Conservation (phyloP, 2,113 vertebrate species). For the Phocoena phocoena region DNA sequence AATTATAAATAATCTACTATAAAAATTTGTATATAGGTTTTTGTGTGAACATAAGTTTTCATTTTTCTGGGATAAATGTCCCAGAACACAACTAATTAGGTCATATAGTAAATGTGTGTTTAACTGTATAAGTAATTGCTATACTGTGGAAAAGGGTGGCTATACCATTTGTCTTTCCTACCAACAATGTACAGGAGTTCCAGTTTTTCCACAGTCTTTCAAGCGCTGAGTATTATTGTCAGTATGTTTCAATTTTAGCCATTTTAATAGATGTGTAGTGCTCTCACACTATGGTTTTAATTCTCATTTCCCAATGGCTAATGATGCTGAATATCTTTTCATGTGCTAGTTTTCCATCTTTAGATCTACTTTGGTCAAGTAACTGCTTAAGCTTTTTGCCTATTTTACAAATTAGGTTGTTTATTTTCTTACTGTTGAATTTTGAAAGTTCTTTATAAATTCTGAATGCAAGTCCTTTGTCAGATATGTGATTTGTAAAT, state of each 20-base stretch:
- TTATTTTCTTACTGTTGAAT: constrained; percentile 10
- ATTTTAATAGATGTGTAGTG: neutral
- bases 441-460: neutral
- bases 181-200: neutral
- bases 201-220: neutral
- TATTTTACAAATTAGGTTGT: neutral
- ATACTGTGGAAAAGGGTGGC: neutral
- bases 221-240: neutral
- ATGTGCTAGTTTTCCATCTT: neutral
- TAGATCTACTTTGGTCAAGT: neutral
- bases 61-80: neutral
- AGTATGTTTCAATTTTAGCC: neutral
- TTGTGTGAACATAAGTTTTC: neutral
- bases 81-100: neutral
- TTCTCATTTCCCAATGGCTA: neutral
- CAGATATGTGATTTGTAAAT: neutral
- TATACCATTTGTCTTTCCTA: neutral
- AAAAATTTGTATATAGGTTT: neutral
- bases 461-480: neutral
- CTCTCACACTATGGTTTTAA: neutral
- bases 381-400: neutral
- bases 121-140: neutral
- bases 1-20: neutral
- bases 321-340: neutral
- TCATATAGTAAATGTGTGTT: neutral